Percentiles rank a stretch among this genome's conserved stretches.
These are phyloP conservation scores for Nasonia longicornis DNA, from an alignment of 1,140 invertebrate species.

Conservation along the genomic window DNA sequence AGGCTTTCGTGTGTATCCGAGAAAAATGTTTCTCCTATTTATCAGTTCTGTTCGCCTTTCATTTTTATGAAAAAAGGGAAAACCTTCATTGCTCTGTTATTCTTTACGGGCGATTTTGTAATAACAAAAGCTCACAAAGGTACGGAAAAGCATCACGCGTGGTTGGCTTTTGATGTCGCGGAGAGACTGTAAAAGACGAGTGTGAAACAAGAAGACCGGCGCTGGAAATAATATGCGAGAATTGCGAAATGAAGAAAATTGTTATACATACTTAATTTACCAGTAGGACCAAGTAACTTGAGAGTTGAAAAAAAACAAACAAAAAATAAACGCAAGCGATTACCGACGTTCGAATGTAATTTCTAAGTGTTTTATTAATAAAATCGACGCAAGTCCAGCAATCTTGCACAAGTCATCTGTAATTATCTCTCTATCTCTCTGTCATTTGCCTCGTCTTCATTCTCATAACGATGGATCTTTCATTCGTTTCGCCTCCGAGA, in stretches of 20 bases:
- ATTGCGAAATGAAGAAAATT: conserved; percentile 44
- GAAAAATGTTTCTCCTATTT: background rate
- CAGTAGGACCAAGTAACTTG: conserved; percentile 59
- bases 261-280: conserved; percentile 59
- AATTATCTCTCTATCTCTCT: background rate
- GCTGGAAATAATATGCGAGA: background rate
- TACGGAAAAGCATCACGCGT: background rate
- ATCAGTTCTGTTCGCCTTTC: background rate
- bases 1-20: background rate
- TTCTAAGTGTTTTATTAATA: conserved; percentile 65
- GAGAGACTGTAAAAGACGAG: background rate
- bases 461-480: background rate
- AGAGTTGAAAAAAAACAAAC: conserved; percentile 45
- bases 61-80: conserved; percentile 1
- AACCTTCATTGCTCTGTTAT: background rate
- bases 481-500: background rate
- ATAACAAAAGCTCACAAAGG: conserved; percentile 15
- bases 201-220: background rate
- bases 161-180: background rate
- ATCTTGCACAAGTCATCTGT: conserved; percentile 31
- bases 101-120: conserved; percentile 2
- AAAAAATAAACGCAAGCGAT: conserved; percentile 51
- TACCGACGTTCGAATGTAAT: conserved; percentile 59
- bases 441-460: background rate
- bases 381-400: conserved; percentile 46